phyloP scores from a whole-genome alignment of 2,888 invertebrate species.

The Hyles lineata region DNA sequence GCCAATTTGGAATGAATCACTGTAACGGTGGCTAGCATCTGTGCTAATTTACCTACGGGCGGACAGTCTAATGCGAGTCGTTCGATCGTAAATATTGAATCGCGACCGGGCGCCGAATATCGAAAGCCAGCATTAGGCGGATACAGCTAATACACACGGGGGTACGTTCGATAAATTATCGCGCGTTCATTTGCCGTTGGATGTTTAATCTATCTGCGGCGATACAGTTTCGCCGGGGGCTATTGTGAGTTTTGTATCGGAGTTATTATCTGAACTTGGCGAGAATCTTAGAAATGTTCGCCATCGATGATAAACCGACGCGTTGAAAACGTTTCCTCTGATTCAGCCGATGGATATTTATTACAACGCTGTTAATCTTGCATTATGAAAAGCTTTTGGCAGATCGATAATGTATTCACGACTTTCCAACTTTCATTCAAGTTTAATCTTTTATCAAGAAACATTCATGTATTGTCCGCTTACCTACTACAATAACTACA shows the following conservation, averaged over 20 bases:
- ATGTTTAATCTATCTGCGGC: conserved; percentile 82
- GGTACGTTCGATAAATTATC: conserved; percentile 82
- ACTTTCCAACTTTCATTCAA: neutral
- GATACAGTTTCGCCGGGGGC: conserved; percentile 69
- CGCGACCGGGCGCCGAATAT: conserved; percentile 83
- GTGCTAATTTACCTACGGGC: conserved; percentile 85
- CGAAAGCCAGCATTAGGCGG: conserved; percentile 84
- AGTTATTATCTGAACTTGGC: conserved; percentile 32
- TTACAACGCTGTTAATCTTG: neutral
- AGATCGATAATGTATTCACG: neutral
- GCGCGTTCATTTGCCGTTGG: conserved; percentile 82
- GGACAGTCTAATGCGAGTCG: conserved; percentile 84
- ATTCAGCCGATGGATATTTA: conserved; percentile 1
- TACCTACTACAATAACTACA: too few species aligned
- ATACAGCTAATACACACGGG: conserved; percentile 85
- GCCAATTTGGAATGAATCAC: conserved; percentile 85
- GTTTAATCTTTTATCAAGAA: too few species aligned
- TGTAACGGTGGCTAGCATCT: conserved; percentile 83
- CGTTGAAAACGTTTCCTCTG: neutral
- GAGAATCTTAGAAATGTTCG: conserved; percentile 19
- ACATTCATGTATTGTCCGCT: too few species aligned
- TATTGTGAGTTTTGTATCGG: conserved; percentile 63
- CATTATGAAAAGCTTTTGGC: neutral
- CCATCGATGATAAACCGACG: neutral
- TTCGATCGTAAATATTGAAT: conserved; percentile 82